Percentiles rank a stretch among this genome's conserved stretches.
phyloP scores from a whole-genome alignment of 2,113 vertebrate genomes.

The Pachyramphus minor region DNA sequence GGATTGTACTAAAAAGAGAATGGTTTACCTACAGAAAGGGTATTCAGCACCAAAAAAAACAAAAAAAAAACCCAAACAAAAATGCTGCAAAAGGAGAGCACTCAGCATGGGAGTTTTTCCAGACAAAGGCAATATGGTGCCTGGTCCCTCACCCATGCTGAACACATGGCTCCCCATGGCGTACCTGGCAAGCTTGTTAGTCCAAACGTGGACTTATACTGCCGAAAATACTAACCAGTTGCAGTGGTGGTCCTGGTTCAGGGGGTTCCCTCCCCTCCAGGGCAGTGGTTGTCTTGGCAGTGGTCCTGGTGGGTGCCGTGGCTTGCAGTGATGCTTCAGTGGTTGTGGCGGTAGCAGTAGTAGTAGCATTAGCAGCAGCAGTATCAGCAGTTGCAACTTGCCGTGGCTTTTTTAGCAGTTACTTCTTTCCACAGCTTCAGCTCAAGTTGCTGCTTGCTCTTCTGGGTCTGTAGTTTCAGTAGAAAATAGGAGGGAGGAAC shows the following conservation, averaged over 20 bases:
- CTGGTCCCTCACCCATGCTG: too few species aligned
- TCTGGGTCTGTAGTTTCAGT: too few species aligned
- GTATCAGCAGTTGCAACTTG: too few species aligned
- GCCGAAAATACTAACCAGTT: neutral
- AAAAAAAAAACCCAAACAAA: neutral
- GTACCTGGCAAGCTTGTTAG: neutral
- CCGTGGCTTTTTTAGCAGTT: too few species aligned
- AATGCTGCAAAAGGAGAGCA: neutral
- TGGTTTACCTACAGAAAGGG: neutral
- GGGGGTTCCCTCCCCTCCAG: neutral
- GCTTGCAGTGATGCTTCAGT: neutral
- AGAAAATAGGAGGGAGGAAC: too few species aligned
- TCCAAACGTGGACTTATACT: neutral
- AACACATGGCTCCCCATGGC: neutral
- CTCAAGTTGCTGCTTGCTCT: too few species aligned
- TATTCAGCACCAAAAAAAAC: neutral
- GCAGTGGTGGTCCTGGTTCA: neutral
- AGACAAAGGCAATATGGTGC: neutral
- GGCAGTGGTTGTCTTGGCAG: neutral
- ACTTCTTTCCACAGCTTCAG: too few species aligned
- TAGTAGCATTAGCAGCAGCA: neutral
- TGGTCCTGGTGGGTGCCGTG: neutral
- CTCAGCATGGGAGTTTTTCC: neutral
- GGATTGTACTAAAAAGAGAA: neutral
- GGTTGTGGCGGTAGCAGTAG: neutral